These are phyloP conservation scores for Ichneumon xanthorius DNA, from an alignment of 2,888 invertebrate genomes.

Conservation along the genomic window DNA sequence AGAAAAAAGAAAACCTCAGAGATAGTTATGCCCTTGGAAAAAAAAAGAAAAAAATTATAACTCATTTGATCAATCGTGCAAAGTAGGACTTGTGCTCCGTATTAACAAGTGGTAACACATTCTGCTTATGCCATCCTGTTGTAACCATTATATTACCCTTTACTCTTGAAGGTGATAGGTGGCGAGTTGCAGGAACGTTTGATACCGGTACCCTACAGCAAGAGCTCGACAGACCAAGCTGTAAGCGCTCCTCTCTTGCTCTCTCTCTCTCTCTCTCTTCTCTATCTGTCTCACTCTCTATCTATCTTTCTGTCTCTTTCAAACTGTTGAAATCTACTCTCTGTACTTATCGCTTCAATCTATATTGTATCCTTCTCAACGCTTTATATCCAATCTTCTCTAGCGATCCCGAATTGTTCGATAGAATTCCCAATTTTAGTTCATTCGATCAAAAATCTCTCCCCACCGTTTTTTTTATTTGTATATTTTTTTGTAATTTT, in stretches of 20 bases:
- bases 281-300: slow-evolving; percentile 78
- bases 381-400: slow-evolving; percentile 66
- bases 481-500: slow-evolving; percentile 14
- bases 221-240: slow-evolving; percentile 99
- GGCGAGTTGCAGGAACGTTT: slow-evolving; percentile 99
- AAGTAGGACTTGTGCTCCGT: slow-evolving; percentile 55
- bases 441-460: not conserved
- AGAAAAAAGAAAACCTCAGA: slow-evolving; percentile 26
- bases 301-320: slow-evolving; percentile 71
- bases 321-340: slow-evolving; percentile 67
- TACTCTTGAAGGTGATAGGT: slow-evolving; percentile 99
- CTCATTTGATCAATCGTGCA: slow-evolving; percentile 34
- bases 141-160: slow-evolving; percentile 93
- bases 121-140: slow-evolving; percentile 82
- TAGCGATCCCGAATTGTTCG: slow-evolving; percentile 76
- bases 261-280: slow-evolving; percentile 86
- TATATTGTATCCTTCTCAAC: slow-evolving; percentile 68
- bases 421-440: slow-evolving; percentile 80
- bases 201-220: slow-evolving; percentile 99
- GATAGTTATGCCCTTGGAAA: not conserved
- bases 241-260: slow-evolving; percentile 92
- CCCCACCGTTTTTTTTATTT: not conserved
- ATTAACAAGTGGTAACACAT: slow-evolving; percentile 67
- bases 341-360: slow-evolving; percentile 70
- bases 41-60: not conserved